A percentile compares a stretch with the other conserved stretches of the same genome.
Evolutionary conservation across 2,888 invertebrate genomes (phyloP).

Genomic region (Tachina grossa): DNA sequence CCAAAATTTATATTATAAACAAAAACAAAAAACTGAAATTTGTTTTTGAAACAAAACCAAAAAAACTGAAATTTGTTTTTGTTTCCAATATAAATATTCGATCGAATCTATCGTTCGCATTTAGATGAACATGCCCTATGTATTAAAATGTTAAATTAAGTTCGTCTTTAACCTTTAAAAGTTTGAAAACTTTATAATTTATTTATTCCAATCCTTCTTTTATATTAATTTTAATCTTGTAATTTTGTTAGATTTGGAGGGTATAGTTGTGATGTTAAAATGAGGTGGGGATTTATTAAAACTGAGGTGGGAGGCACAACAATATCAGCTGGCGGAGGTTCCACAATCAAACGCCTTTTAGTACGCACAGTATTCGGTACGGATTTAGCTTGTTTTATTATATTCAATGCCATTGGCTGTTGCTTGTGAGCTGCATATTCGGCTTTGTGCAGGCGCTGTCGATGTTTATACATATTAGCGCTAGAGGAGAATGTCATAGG

Average conservation of each 20-base stretch:
- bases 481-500: conserved; percentile 81
- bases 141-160: too few species aligned
- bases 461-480: conserved; percentile 81
- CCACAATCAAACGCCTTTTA: conserved; percentile 59
- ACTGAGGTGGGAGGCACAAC: conserved; percentile 45
- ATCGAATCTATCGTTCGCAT: too few species aligned
- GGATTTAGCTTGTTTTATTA: conserved; percentile 77
- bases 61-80: too few species aligned
- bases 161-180: too few species aligned
- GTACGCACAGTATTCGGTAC: conserved; percentile 74
- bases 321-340: conserved; percentile 53
- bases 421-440: conserved; percentile 80
- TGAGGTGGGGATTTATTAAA: conserved; percentile 44
- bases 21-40: too few species aligned
- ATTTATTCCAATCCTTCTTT: neutral
- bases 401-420: conserved; percentile 79
- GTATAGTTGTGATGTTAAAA: conserved; percentile 47
- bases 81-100: too few species aligned
- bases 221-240: conserved; percentile 27
- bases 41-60: too few species aligned
- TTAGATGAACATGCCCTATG: too few species aligned
- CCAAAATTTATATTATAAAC: too few species aligned
- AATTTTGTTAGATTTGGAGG: conserved; percentile 73
- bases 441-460: conserved; percentile 79
- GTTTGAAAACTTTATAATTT: neutral